Base-by-base conservation (phyloP, 2,797 vertebrate species). In the Myotis pilosus region DNA sequence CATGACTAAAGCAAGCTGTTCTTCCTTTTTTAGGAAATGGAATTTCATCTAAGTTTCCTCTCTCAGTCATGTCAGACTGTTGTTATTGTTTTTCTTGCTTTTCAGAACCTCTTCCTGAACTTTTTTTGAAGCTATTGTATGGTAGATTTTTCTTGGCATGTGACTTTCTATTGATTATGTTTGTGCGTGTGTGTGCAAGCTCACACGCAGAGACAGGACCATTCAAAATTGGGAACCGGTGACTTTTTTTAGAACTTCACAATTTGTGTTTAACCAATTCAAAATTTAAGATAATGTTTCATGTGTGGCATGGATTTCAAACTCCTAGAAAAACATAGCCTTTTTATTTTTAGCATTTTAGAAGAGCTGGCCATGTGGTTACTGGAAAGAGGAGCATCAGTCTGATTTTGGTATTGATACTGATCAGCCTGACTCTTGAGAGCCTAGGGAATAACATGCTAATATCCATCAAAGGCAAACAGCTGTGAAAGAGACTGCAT, bases 21-120 rank as follows among this genome's bases (percentile, higher is more conserved):
- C 87, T 98, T 80, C 69, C 22, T 92, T 38, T 97, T 97, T 44
- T 62, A 98, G 98, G 97, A 98, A 98, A 95, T 96, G 91, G 89
- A 96, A 86, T 95, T 97, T 96, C 62, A 33, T 98, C 85, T 95
- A 78, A 87, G 97, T 97, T 98, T 98, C 98, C 97, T 97, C 79
- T 89, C 57, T 97, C 84, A 83, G 87, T 97, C 75, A 78, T 94
- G 91, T 96, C 76, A 95, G 84, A 94, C 81, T 51, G 95, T 97
- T 97, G 82, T 97, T 97, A 97, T 96, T 64, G 62, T 64, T 64
- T 96, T 74, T 47, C 53, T 78, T 68, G 22, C 80, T 92, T 97
- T 94, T 96, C 88, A 94, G 95, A 94, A 96, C 93, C 57, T 87
- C 95, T 98, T 98, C 98, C 98, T 97, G 97, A 95, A 95, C 71